Evolutionary conservation across 2,888 invertebrate species (phyloP), one percentile per base, ranked within the genome.

Genomic region (Rugalucina vietnamica): DNA sequence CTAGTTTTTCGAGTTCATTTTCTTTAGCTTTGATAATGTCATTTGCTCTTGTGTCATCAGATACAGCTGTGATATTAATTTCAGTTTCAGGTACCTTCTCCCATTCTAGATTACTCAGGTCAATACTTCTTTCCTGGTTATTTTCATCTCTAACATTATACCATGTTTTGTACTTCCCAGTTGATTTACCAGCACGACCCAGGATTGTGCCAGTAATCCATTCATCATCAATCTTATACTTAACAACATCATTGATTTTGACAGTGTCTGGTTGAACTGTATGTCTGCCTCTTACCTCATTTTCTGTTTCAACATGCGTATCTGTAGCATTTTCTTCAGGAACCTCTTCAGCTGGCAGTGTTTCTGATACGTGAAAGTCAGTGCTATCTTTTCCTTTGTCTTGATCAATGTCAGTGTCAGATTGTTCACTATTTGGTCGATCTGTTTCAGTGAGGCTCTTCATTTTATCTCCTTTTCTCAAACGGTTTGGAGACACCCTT

Each of bases 1-100:
- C 82, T 49, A 79, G 27, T 71, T 82, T 79, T 10, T 74, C n/a
- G 18, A 82, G 60, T 50, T 85, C 82, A 18, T 24, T 37, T 24
- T n/a, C 24, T 70, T 77, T 83, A n/a, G 85, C 82, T 36, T 2
- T 36, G 34, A 24, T 39, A 36, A 12, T 24, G 36, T 70, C 70
- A 36, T 36, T 36, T 36, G 36, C 34, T 36, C 21, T 70, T 21
- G 3, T 34, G 36, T 39, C 24, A 34, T 36, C 24, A n/a, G 14
- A 21, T 14, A 70, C 70, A n/a, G 39, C 34, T 37, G 36, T 21
- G n/a, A 70, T 24, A 39, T 70, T 70, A 24, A 37, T 70, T 37
- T 70, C 24, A 34, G 36, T 39, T 70, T 70, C 39, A n/a, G 36
- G 36, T 24, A 70, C 36, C 69, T 69, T 69, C 29, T 69, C 69